Evolutionary conservation across 2,888 invertebrate genomes (phyloP).

Genomic region (Pemphredon lugubris): DNA sequence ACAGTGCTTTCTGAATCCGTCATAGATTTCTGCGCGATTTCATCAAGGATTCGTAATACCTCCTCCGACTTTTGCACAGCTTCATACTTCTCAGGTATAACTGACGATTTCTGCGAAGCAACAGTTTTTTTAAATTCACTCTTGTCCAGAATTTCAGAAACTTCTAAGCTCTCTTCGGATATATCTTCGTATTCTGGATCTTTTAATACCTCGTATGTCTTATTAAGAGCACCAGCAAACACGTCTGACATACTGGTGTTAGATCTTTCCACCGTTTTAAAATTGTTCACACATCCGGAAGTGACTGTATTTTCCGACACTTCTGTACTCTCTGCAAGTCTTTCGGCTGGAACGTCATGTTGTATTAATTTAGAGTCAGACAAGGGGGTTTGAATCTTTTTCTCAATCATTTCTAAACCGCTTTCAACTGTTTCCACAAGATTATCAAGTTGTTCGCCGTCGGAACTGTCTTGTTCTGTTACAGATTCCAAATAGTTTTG

Average conservation of each 20-base stretch:
- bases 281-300: constrained; percentile 1
- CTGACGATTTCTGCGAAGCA: constrained; percentile 57
- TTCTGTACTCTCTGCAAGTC: neutral
- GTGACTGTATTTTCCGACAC: constrained; percentile 1
- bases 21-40: constrained; percentile 68
- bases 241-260: neutral
- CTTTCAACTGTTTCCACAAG: constrained; percentile 70
- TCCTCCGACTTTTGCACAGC: constrained; percentile 72
- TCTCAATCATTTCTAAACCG: constrained; percentile 66
- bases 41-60: constrained; percentile 73
- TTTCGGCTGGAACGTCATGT: constrained; percentile 1
- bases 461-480: constrained; percentile 68
- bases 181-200: constrained; percentile 79
- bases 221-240: constrained; percentile 23
- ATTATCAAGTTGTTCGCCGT: constrained; percentile 74
- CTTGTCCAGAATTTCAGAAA: constrained; percentile 77
- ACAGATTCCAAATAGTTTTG: constrained; percentile 44
- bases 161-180: constrained; percentile 78
- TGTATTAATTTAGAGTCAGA: constrained; percentile 1
- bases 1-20: constrained; percentile 23
- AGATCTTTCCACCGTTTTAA: constrained; percentile 9
- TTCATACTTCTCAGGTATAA: constrained; percentile 72
- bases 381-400: constrained; percentile 7
- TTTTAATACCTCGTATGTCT: constrained; percentile 56
- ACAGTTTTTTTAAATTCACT: constrained; percentile 62